Base-by-base conservation (phyloP, 2,888 invertebrate genomes). In the Phlogophora meticulosa region DNA sequence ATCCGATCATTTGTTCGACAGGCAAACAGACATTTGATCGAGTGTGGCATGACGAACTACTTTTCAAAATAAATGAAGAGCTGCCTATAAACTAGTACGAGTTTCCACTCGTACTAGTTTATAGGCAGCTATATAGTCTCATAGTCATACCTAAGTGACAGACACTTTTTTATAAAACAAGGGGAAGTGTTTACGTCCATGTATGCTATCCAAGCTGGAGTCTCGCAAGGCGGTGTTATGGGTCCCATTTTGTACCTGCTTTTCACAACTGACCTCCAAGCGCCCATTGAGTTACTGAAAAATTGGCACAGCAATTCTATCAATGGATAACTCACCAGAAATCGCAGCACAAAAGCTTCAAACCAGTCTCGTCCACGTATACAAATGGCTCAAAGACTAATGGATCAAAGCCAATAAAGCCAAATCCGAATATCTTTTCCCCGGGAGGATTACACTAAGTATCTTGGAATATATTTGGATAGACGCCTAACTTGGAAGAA, bases 1-100 rank as follows among this genome's bases (percentile, higher is more conserved):
- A 65, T 72, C 48, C 64, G 53, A 53, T 49, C 42, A 55, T 72
- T 69, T 69, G 48, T n/a, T n/a, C n/a, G n/a, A n/a, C n/a, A n/a
- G n/a, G n/a, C n/a, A n/a, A n/a, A n/a, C 24, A 24, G 17, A 9
- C 17, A 34, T 48, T 48, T 24, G 24, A 48, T 28, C 15, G 28
- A 9, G 49, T 32, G 28, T 28, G 38, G 40, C 20, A 49, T 28
- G 40, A 49, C 1, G 7, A 28, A 20, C 32, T 20, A 7, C 15
- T 40, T 5, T 49, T 32, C 17, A 52, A 42, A 36, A 60, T n/a
- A 32, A 52, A 52, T 42, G 5, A 11, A 7, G n/a, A 40, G 1
- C 2, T 34, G 22, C 15, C 32, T 11, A 34, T 60, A 56, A 20
- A 20, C n/a, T n/a, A n/a, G n/a, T n/a, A n/a, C n/a, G n/a, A n/a